Conservation (phyloP, 2,113 vertebrate species). For the Crotalus helleri region DNA sequence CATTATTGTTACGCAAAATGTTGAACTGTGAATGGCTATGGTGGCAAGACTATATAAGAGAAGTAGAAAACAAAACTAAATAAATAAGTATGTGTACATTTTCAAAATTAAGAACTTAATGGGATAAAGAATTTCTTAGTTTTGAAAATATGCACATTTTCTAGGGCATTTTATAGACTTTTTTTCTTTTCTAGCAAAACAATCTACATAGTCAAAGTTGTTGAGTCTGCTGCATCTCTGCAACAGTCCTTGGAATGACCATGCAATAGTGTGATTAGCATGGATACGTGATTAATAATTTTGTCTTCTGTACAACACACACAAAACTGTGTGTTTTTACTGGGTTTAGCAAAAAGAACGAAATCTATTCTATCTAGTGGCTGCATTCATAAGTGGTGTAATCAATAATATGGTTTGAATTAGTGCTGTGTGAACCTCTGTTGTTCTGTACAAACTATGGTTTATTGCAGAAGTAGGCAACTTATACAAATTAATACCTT, state of each 20-base stretch:
- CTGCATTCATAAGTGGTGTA: not conserved
- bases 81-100: not conserved
- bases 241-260: not conserved
- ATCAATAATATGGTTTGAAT: not conserved
- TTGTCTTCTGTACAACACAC: not conserved
- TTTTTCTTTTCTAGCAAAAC: not conserved
- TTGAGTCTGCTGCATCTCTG: not conserved
- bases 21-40: too few species aligned
- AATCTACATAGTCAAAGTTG: not conserved
- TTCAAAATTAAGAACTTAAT: not conserved
- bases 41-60: too few species aligned
- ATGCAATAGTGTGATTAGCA: not conserved
- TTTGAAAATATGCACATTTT: not conserved
- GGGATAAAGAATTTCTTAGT: too few species aligned
- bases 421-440: not conserved
- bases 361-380: not conserved
- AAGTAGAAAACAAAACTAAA: too few species aligned
- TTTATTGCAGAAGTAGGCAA: not conserved
- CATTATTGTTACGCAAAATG: too few species aligned
- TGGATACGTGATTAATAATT: not conserved
- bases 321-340: not conserved
- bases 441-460: not conserved
- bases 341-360: not conserved
- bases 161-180: not conserved
- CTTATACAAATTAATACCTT: not conserved